phyloP scores from a whole-genome alignment of 2,113 vertebrate genomes.

The Periophthalmus modestus region DNA sequence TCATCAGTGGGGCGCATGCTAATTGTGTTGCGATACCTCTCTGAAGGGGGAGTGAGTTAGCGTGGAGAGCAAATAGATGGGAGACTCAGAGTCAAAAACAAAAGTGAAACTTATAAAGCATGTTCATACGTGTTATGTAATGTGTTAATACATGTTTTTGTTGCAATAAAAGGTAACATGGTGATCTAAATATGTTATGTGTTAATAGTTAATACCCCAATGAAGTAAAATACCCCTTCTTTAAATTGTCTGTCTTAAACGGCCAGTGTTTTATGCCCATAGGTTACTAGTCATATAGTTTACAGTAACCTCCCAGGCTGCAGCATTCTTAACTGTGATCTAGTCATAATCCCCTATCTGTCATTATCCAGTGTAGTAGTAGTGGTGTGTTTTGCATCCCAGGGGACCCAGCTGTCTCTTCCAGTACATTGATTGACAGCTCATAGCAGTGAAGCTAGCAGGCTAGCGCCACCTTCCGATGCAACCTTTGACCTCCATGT shows the following conservation, averaged over 20 bases:
- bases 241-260: neutral
- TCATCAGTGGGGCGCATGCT: no score
- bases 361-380: neutral
- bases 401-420: slow-evolving; percentile 1
- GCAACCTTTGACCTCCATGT: slow-evolving; percentile 7
- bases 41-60: no score
- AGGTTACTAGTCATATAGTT: neutral
- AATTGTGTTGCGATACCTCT: no score
- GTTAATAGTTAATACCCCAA: no score
- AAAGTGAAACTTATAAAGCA: no score
- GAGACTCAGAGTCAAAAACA: no score
- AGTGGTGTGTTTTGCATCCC: neutral
- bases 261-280: neutral
- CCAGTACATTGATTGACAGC: slow-evolving; percentile 39
- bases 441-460: slow-evolving; percentile 21
- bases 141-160: no score
- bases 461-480: slow-evolving; percentile 15
- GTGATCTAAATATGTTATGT: no score
- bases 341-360: neutral
- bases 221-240: no score
- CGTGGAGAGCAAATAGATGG: no score
- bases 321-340: neutral
- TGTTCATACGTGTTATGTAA: no score
- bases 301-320: neutral
- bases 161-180: no score